Evolutionary conservation across 2,888 invertebrate genomes (phyloP).

Genomic region (Abscondita cerata): DNA sequence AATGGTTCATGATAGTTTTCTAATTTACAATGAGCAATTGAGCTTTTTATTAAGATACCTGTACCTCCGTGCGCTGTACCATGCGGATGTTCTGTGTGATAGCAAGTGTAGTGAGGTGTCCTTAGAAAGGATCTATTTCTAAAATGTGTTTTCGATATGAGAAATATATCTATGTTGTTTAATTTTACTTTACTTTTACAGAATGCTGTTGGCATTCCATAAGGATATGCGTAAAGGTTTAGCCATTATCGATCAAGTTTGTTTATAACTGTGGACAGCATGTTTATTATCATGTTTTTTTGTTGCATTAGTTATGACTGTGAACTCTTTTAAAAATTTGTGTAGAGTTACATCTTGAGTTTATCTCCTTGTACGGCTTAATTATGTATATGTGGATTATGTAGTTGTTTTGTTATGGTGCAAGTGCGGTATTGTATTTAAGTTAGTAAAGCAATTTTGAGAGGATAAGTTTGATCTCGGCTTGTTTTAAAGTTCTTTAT

Average conservation of each 20-base stretch:
- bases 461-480: too few species aligned
- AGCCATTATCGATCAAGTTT: slow-evolving; percentile 12
- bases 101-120: slow-evolving; percentile 13
- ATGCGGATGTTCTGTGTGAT: slow-evolving; percentile 12
- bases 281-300: too few species aligned
- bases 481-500: too few species aligned
- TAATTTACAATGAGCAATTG: not conserved
- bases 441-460: too few species aligned
- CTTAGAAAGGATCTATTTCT: slow-evolving; percentile 13
- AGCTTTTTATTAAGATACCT: not conserved
- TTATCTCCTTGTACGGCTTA: not conserved
- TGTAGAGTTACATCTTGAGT: slow-evolving; percentile 12
- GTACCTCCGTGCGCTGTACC: slow-evolving; percentile 9
- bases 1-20: not conserved
- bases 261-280: slow-evolving; percentile 12
- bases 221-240: slow-evolving; percentile 9
- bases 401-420: too few species aligned
- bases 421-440: too few species aligned
- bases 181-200: slow-evolving; percentile 10
- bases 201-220: slow-evolving; percentile 12
- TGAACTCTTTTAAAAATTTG: slow-evolving; percentile 8
- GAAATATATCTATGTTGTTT: slow-evolving; percentile 7
- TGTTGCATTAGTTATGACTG: slow-evolving; percentile 8
- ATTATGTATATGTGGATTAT: too few species aligned
- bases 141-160: slow-evolving; percentile 5